phyloP scores from a whole-genome alignment of 2,113 vertebrate genomes.

The Eupsittula cactorum region DNA sequence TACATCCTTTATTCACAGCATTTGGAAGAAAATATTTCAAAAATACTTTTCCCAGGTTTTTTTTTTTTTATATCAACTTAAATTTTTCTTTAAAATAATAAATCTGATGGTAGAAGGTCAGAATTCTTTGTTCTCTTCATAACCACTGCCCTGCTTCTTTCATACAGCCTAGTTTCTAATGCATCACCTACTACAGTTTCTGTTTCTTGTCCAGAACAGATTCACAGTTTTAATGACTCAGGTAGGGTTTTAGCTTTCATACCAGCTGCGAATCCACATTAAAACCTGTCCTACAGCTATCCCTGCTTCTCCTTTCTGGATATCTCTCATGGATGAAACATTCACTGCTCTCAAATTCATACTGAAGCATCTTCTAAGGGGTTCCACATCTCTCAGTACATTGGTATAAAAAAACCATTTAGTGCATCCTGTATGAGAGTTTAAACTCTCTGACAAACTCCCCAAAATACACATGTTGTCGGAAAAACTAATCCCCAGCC shows the following conservation, averaged over 20 bases:
- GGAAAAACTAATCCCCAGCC: neutral
- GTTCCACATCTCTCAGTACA: neutral
- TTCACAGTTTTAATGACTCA: neutral
- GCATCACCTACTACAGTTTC: neutral
- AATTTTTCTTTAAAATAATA: neutral
- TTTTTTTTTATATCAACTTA: neutral
- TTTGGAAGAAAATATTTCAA: neutral
- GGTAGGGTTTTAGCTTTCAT: neutral
- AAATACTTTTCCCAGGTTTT: neutral
- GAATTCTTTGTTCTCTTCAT: neutral
- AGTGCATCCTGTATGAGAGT: neutral
- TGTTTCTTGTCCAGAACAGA: neutral
- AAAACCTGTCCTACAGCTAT: neutral
- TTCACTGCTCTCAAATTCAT: neutral
- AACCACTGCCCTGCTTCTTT: neutral
- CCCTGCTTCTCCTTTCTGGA: neutral
- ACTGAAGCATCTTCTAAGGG: neutral
- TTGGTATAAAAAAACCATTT: neutral
- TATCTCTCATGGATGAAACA: neutral
- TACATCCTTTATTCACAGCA: neutral
- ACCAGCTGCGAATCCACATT: neutral
- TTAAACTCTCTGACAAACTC: neutral
- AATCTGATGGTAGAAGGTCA: neutral
- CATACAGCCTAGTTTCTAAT: neutral
- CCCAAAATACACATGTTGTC: fast-evolving